Evolutionary conservation across 2,888 invertebrate genomes (phyloP).

Genomic region (Morpho helenor): DNA sequence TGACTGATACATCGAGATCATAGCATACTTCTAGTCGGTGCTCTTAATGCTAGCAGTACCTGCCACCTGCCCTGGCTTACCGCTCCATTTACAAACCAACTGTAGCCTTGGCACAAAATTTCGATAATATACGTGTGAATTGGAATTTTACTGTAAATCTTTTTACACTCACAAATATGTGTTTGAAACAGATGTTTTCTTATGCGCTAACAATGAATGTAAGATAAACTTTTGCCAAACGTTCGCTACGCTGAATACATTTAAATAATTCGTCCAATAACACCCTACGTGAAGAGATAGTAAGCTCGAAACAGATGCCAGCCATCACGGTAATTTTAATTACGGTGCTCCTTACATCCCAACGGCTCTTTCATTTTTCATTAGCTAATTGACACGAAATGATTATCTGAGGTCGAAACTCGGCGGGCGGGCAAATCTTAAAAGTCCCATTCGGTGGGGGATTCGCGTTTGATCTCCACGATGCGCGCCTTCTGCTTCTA

Average conservation of each 20-base stretch:
- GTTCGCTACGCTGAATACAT: conserved; percentile 5
- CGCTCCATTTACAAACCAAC: conserved; percentile 20
- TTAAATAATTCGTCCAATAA: conserved; percentile 15
- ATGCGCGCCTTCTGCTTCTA: conserved; percentile 43
- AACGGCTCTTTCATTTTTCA: conserved; percentile 72
- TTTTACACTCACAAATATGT: conserved; percentile 7
- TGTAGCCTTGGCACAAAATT: conserved; percentile 19
- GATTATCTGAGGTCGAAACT: conserved; percentile 70
- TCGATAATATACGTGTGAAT: conserved; percentile 8
- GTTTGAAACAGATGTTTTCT: conserved; percentile 3
- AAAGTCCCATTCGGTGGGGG: conserved; percentile 45
- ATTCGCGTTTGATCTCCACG: conserved; percentile 64
- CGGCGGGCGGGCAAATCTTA: conserved; percentile 52
- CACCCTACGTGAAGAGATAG: conserved; percentile 11
- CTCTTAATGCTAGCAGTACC: conserved; percentile 31
- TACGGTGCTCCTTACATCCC: conserved; percentile 51
- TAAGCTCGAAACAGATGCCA: conserved; percentile 61
- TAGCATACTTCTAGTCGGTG: conserved; percentile 31
- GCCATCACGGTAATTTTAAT: conserved; percentile 70
- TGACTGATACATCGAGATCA: conserved; percentile 33
- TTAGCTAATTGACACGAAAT: conserved; percentile 77
- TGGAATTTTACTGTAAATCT: conserved; percentile 7
- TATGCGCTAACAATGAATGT: neutral
- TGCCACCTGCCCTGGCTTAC: conserved; percentile 19
- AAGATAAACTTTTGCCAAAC: conserved; percentile 1